These are phyloP conservation scores for Thalassoma bifasciatum DNA, from an alignment of 2,113 vertebrate genomes.

Conservation along the genomic window DNA sequence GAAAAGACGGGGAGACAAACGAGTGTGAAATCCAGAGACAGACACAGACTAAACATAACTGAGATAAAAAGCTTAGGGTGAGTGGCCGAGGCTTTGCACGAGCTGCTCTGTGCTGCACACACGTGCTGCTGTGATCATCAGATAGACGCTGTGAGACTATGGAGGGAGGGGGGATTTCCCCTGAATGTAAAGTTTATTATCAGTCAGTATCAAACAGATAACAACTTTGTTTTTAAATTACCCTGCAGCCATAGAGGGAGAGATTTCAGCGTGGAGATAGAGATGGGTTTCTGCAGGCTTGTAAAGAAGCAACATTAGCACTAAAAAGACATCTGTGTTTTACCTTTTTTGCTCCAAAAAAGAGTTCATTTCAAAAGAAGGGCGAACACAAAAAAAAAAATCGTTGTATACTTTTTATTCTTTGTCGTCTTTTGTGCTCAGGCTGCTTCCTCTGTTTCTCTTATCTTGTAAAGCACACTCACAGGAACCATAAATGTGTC, in stretches of 20 bases:
- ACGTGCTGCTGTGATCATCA: conserved; percentile 38
- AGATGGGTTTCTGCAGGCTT: not conserved
- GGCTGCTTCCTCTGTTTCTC: conserved; percentile 38
- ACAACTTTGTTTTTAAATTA: not conserved
- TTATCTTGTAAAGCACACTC: conserved; percentile 27
- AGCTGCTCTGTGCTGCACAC: conserved; percentile 34
- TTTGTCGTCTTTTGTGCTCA: not conserved
- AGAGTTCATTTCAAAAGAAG: too few relatives aligned
- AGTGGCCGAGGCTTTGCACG: conserved; percentile 45
- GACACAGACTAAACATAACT: conserved; percentile 78
- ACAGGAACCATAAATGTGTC: conserved; percentile 35
- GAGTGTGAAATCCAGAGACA: conserved; percentile 56
- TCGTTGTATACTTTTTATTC: not conserved
- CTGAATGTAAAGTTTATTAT: not conserved
- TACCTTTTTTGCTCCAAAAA: too few relatives aligned
- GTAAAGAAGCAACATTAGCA: not conserved
- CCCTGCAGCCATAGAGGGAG: too few relatives aligned
- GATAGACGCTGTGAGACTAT: conserved; percentile 13
- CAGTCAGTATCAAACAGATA: not conserved
- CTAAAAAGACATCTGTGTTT: too few relatives aligned
- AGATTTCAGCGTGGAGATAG: not conserved
- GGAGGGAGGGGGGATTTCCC: not conserved
- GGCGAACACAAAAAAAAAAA: too few relatives aligned
- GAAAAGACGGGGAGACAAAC: conserved; percentile 18
- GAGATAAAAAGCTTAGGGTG: conserved; percentile 58